A percentile compares a stretch with the other conserved stretches of the same genome.
These are phyloP conservation scores for Diplazon laetatorius DNA, from an alignment of 2,888 invertebrate genomes.

Conservation along the genomic window DNA sequence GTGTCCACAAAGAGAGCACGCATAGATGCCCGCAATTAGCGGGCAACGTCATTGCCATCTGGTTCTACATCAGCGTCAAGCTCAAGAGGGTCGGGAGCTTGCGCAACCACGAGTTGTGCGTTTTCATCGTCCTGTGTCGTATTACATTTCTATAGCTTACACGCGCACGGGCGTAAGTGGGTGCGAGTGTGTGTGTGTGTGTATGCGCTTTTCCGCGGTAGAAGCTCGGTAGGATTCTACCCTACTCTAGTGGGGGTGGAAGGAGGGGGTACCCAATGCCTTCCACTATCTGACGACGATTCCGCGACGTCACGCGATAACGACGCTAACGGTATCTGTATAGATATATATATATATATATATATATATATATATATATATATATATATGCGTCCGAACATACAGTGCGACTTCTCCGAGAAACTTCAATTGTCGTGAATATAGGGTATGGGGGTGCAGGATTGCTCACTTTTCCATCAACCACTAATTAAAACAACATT, in stretches of 20 bases:
- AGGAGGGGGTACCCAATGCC: too few species aligned
- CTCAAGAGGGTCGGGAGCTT: constrained; percentile 7
- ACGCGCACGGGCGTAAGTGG: too few species aligned
- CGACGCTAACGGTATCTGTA: constrained; percentile 13
- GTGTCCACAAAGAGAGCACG: constrained; percentile 48
- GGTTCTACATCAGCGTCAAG: constrained; percentile 50
- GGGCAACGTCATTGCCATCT: constrained; percentile 63
- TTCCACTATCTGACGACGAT: background rate
- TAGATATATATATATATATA: too few species aligned
- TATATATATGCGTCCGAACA: constrained; percentile 16
- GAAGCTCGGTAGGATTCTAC: too few species aligned
- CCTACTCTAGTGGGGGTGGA: too few species aligned
- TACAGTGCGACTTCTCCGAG: constrained; percentile 16
- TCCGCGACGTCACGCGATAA: constrained; percentile 32
- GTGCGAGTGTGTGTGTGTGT: too few species aligned
- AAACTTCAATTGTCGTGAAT: constrained; percentile 25
- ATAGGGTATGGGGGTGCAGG: background rate
- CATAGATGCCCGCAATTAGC: constrained; percentile 62
- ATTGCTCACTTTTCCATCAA: too few species aligned
- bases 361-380: too few species aligned
- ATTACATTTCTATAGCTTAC: background rate
- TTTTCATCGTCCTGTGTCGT: background rate
- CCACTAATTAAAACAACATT: too few species aligned
- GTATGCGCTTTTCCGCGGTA: too few species aligned
- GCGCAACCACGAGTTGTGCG: background rate